These are phyloP conservation scores for Apeltes quadracus DNA, from an alignment of 2,113 vertebrate genomes.

Conservation along the genomic window DNA sequence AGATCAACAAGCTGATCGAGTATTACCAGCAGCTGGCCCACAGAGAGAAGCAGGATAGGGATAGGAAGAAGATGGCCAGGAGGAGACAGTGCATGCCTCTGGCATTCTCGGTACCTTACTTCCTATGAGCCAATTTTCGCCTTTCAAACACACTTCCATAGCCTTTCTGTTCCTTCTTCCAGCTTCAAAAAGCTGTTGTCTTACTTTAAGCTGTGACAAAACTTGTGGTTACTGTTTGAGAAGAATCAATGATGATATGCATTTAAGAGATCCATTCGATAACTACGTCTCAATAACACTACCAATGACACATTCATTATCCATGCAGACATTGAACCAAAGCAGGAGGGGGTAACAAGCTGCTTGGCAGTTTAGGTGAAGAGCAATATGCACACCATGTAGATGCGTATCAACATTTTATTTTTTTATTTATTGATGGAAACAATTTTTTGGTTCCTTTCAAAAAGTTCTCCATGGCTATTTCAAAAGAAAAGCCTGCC, in stretches of 20 bases:
- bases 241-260: background rate
- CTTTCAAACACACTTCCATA: slow-evolving; percentile 9
- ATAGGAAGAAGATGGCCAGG: slow-evolving; percentile 94
- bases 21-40: slow-evolving; percentile 98
- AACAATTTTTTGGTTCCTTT: background rate
- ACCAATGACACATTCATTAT: background rate
- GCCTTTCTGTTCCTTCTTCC: slow-evolving; percentile 14
- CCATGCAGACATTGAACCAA: background rate
- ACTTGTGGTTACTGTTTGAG: background rate
- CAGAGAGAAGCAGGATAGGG: slow-evolving; percentile 95
- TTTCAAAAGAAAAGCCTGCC: background rate
- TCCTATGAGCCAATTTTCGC: slow-evolving; percentile 1
- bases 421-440: background rate
- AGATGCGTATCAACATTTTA: background rate
- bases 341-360: background rate
- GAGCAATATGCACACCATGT: slow-evolving; percentile 20
- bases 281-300: background rate
- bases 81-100: slow-evolving; percentile 94
- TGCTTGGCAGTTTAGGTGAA: background rate
- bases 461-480: background rate
- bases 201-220: background rate
- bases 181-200: slow-evolving; percentile 24
- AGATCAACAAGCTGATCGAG: slow-evolving; percentile 98
- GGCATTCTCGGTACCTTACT: slow-evolving; percentile 91
- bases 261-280: slow-evolving; percentile 1